Evolutionary conservation across 1,140 invertebrate genomes (phyloP), one percentile per base, ranked within the genome.

Genomic region (Holotrichia oblita): DNA sequence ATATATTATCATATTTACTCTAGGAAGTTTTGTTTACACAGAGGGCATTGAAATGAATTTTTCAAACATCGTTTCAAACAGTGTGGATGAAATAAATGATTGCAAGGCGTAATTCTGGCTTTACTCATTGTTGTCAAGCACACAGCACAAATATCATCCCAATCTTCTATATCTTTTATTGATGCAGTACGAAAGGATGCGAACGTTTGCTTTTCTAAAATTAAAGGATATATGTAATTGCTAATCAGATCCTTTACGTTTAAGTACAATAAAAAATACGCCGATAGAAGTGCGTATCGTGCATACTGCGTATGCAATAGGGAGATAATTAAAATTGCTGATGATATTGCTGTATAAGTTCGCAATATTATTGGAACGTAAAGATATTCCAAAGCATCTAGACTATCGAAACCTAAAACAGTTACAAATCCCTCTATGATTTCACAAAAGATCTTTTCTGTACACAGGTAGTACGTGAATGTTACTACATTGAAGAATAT

Each of bases 111-210:
- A 9, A 93, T 90, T 22, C 93, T 86, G 0, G 93, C 93, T 12
- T 88, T 89, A 55, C 87, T 90, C 92, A 94, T 94, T 1, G 84
- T 83, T 74, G 90, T 91, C 7, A 94, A 87, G 81, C 93, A 94
- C 12, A 94, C 92, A 0, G 93, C 91, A 86, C 93, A 94, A 14
- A 94, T 91, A 82, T 94, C 93, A 80, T 94, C 92, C 80, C 92
- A 89, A 24, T 88, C 89, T 2, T 88, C 85, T 22, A 94, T 87
- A 80, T 94, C 93, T 12, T 91, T 89, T 3, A 82, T 76, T 2
- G 90, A 92, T 0, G 93, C 94, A 40, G 89, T 88, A 44, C 92
- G 87, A 82, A 93, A 95, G 74, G 88, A 89, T 17, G 88, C 88
- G 40, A 93, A 85, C 0, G 90, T 87, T 12, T 88, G 88, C 73